phyloP scores from a whole-genome alignment of 2,113 vertebrate genomes.

The Laterallus jamaicensis region DNA sequence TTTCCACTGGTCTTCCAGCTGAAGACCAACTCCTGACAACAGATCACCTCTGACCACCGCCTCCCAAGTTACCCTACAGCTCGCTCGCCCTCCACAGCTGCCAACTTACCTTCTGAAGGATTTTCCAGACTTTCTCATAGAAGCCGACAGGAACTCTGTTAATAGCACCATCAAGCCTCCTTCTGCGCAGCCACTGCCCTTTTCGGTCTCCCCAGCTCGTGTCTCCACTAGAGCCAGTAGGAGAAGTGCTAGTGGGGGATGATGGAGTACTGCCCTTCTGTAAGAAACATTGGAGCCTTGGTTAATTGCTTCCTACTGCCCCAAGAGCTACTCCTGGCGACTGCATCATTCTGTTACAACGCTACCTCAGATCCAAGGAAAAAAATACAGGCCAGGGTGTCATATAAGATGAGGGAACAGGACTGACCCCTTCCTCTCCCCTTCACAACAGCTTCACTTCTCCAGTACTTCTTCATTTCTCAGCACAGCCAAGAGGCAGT shows the following conservation, averaged over 20 bases:
- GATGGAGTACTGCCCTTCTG: constrained; percentile 92
- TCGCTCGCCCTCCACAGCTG: neutral
- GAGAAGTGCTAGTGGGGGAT: constrained; percentile 88
- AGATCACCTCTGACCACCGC: neutral
- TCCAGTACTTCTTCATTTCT: neutral
- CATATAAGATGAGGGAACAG: neutral
- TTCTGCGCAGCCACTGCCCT: constrained; percentile 96
- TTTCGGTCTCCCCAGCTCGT: constrained; percentile 89
- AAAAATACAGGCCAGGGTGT: neutral
- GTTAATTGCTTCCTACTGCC: neutral
- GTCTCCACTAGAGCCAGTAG: constrained; percentile 72
- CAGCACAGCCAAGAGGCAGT: neutral
- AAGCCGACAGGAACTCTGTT: constrained; percentile 97
- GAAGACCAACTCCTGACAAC: neutral
- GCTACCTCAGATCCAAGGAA: neutral
- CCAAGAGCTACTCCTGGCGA: neutral
- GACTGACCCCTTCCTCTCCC: neutral
- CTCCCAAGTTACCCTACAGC: neutral
- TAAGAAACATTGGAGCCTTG: neutral
- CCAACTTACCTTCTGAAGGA: constrained; percentile 89
- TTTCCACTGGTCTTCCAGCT: neutral
- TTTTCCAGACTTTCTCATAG: constrained; percentile 97
- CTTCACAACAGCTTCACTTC: neutral
- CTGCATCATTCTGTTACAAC: neutral
- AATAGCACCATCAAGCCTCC: constrained; percentile 94